phyloP scores from a whole-genome alignment of 2,113 vertebrate species.

The Aspiorhynchus laticeps region DNA sequence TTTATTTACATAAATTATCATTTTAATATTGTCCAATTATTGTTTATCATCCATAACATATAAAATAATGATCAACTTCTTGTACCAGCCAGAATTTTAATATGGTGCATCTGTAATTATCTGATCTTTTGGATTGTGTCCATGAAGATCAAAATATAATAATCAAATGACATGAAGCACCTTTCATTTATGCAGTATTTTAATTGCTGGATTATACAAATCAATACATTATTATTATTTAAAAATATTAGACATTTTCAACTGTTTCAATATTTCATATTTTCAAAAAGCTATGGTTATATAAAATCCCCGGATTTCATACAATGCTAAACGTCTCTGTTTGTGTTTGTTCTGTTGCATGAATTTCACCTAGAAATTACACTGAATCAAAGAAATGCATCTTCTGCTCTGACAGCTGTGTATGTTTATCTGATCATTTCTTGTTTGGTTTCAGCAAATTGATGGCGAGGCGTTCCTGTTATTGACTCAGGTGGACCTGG shows the following conservation, averaged over 20 bases:
- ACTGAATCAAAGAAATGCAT: neutral
- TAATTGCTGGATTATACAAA: neutral
- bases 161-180: neutral
- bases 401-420: neutral
- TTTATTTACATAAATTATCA: neutral
- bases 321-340: neutral
- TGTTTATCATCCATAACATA: neutral
- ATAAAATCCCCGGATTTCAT: neutral
- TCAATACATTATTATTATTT: neutral
- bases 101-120: neutral
- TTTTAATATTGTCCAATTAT: neutral
- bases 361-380: neutral
- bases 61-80: neutral
- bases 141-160: neutral
- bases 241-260: neutral
- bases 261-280: neutral
- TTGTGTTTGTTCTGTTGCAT: neutral
- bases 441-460: conserved; percentile 77
- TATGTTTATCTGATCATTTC: neutral
- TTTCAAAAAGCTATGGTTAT: neutral
- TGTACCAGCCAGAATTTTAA: neutral
- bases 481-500: conserved; percentile 88
- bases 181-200: neutral
- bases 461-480: conserved; percentile 88
- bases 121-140: neutral